phyloP scores from a whole-genome alignment of 1,140 invertebrate genomes.

The Vanessa atalanta region DNA sequence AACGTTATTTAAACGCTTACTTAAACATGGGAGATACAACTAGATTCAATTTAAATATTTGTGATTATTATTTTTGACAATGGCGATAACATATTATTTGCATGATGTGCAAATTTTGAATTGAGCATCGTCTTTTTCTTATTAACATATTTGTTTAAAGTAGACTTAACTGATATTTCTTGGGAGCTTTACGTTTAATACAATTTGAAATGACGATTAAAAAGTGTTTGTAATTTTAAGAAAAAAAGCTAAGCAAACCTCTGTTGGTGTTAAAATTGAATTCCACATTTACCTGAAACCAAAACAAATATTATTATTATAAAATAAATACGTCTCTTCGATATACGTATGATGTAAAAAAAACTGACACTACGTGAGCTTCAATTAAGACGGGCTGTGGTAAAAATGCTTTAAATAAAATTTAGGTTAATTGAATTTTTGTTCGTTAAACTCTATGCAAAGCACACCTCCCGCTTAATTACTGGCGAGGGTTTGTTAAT shows the following conservation, averaged over 20 bases:
- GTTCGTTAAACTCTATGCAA: conserved; percentile 69
- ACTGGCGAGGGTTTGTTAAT: conserved; percentile 75
- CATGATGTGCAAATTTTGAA: too few relatives aligned
- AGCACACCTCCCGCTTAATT: conserved; percentile 73
- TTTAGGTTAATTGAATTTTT: conserved; percentile 75
- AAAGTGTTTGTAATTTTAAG: neutral
- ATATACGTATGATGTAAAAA: neutral
- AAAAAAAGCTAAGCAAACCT: neutral
- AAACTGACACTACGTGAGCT: neutral
- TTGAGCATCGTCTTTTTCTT: too few relatives aligned
- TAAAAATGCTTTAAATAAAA: conserved; percentile 58
- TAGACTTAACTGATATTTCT: too few relatives aligned
- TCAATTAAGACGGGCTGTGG: conserved; percentile 43
- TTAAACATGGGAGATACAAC: conserved; percentile 8
- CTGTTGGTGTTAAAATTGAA: neutral
- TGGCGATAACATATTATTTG: too few relatives aligned
- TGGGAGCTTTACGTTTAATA: too few relatives aligned
- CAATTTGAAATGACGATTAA: too few relatives aligned
- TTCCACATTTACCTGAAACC: conserved; percentile 34
- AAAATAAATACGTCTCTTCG: neutral
- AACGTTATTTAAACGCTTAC: conserved; percentile 14
- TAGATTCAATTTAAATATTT: conserved; percentile 5
- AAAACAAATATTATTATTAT: conserved; percentile 18
- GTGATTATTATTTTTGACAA: neutral
- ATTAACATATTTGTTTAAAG: too few relatives aligned